These are phyloP conservation scores for Carassius carassius DNA, from an alignment of 2,113 vertebrate species.

Conservation along the genomic window DNA sequence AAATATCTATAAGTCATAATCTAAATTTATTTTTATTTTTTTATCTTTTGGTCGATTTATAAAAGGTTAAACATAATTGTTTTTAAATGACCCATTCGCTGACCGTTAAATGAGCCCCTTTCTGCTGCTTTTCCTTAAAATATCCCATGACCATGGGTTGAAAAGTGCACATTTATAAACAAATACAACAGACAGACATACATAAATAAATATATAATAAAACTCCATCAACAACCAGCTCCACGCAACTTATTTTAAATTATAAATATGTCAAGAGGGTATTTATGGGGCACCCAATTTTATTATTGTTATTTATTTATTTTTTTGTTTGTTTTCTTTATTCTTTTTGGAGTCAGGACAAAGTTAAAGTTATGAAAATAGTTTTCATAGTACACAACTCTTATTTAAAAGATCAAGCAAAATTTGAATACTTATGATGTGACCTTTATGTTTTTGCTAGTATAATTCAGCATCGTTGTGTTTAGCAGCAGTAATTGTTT, in stretches of 20 bases:
- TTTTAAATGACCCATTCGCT: background rate
- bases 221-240: background rate
- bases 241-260: no score
- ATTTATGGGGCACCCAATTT: background rate
- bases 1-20: background rate
- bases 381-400: background rate
- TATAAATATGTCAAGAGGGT: background rate
- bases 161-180: no score
- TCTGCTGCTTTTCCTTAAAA: no score
- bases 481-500: slow-evolving; percentile 42
- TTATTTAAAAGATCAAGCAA: background rate
- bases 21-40: background rate
- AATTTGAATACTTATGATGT: background rate
- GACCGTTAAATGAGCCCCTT: background rate
- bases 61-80: background rate
- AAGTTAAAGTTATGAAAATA: slow-evolving; percentile 4
- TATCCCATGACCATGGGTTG: no score
- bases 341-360: background rate
- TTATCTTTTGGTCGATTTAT: background rate
- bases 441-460: slow-evolving; percentile 25
- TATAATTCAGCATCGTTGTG: slow-evolving; percentile 16
- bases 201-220: background rate
- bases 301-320: background rate
- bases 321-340: background rate
- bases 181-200: no score